These are phyloP conservation scores for Drosophila longiperda DNA, from an alignment of 2,888 invertebrate species.

Conservation along the genomic window DNA sequence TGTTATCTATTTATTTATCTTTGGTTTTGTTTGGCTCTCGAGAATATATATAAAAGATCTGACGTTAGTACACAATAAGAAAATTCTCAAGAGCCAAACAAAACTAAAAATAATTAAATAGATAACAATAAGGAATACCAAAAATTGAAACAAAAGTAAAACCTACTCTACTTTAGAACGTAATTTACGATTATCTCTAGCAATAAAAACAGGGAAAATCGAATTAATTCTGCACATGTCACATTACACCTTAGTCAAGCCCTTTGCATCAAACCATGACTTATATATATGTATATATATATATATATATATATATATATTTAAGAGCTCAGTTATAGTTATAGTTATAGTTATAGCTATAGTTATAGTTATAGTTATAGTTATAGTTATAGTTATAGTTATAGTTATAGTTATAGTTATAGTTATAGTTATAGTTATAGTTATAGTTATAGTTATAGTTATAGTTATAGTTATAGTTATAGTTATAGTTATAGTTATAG, in stretches of 20 bases:
- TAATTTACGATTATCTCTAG: neutral
- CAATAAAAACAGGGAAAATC: neutral
- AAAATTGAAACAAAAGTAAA: neutral
- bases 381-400: too few relatives aligned
- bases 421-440: too few relatives aligned
- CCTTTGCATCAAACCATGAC: neutral
- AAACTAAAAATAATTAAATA: neutral
- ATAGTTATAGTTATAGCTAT: too few relatives aligned
- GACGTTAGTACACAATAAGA: neutral
- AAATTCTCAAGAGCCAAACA: neutral
- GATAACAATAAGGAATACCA: neutral
- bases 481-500: too few relatives aligned
- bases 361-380: too few relatives aligned
- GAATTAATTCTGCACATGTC: neutral
- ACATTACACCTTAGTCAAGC: too few relatives aligned
- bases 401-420: too few relatives aligned
- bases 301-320: too few relatives aligned
- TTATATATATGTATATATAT: neutral
- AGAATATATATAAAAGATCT: neutral
- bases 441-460: too few relatives aligned
- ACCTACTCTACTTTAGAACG: neutral
- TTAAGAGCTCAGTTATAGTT: too few relatives aligned
- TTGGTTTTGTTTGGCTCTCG: neutral
- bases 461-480: too few relatives aligned
- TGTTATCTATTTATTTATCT: neutral